Base-by-base conservation (phyloP, 2,797 vertebrate genomes). In the Dallia pectoralis region DNA sequence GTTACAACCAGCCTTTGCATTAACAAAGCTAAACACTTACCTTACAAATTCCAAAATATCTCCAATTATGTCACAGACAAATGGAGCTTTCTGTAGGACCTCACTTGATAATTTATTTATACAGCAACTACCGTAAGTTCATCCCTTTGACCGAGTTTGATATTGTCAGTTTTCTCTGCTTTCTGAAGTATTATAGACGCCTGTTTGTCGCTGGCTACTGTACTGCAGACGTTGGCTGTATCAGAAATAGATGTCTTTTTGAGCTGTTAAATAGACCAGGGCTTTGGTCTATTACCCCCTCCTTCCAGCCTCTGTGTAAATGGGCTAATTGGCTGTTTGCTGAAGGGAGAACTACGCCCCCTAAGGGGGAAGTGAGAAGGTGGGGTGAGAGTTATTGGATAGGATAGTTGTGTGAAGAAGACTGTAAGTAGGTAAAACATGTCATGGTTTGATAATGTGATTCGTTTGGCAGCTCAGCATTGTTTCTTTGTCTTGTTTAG, bases 241-340 rank as follows among this genome's bases (percentile, higher is more conserved):
- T 66, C 64, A 4, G 62, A 67, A 76, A 73, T 53, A 74, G 12
- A 74, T 77, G 48, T 64, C 40, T 75, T n/a, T 71, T 27, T 44
- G 64, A 48, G 25, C 73, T 14, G 51, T 80, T 51, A 89, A 87
- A 66, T 85, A 74, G 85, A 86, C 66, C 78, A 70, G 4, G 15
- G 63, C 59, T 47, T n/a, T n/a, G 36, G 11, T 32, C 53, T 32
- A 12, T 64, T 3, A 62, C 80, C 82, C 30, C 9, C 79, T 19
- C 70, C 63, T 76, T 6, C 36, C 77, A 65, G 73, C 73, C 69
- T 61, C 56, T 15, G 74, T 72, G 68, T 77, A 89, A 85, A 81
- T 90, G 76, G 90, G 90, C 78, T 91, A 91, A 91, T 91, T 89
- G 86, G 71, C 67, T 83, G 68, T 74, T 27, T n/a, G 19, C 51